Evolutionary conservation across 2,888 invertebrate species (phyloP), one percentile per base, ranked within the genome.

Genomic region (Scrobipalpa atriplicella): DNA sequence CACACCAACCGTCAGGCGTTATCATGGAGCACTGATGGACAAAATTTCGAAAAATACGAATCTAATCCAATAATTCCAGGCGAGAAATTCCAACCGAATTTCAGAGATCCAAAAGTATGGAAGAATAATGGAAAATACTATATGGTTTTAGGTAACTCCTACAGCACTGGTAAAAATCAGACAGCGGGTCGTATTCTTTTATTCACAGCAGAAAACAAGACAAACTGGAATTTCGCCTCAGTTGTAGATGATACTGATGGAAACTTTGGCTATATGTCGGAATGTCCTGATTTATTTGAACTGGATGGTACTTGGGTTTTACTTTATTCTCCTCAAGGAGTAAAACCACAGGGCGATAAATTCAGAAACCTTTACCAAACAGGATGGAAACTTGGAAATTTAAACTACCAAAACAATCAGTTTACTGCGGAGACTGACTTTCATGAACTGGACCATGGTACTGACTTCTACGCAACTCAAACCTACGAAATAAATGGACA

Each of bases 251-350:
- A 90, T 73, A 87, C 92, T 0, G 75, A 82, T 2, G 87, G 85
- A n/a, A 80, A 82, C n/a, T 70, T 85, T 72, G 89, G 89, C 0
- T 92, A 89, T 64, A 92, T 93, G 91, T 93, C 92, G 91, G 93
- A 93, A 71, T 93, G 93, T 69, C 93, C 93, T 0, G 93, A 93
- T 69, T 89, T 93, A 66, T 93, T 93, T 41, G 86, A 92, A 69
- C 73, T 93, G 3, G 79, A 85, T 39, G 90, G 89, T n/a, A 93
- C 85, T 67, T 83, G 84, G 64, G 75, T 93, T 0, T 72, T 93
- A 8, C 76, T 93, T 1, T 81, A 92, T 77, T 93, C 92, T 1
- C 89, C 92, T 0, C 91, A 92, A 77, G 91, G 92, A 8, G 71
- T 92, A 62, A 72, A 78, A 29, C 80, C 86, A 0, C 72, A 83